Percentiles rank a stretch among this genome's conserved stretches.
Conservation (phyloP, 2,113 vertebrate genomes). For the Sphaerodactylus townsendi region DNA sequence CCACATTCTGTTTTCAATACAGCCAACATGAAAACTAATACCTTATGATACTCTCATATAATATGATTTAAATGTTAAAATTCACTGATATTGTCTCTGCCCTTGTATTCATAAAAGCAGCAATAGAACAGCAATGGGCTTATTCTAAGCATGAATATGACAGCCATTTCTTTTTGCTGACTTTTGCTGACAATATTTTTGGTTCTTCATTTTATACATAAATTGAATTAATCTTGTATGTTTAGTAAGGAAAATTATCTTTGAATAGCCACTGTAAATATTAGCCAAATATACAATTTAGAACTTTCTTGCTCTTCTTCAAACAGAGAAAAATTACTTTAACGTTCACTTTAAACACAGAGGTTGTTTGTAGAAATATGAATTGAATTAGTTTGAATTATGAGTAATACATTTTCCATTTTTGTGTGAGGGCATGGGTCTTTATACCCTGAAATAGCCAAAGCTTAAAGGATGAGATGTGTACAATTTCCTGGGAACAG, state of each 20-base stretch:
- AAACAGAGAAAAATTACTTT: not conserved
- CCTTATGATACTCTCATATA: not conserved
- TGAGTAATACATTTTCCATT: not conserved
- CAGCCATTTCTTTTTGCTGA: not conserved
- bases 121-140: not conserved
- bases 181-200: not conserved
- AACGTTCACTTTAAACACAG: not conserved
- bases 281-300: not conserved
- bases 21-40: rapidly evolving
- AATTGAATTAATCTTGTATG: not conserved
- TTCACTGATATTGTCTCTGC: not conserved
- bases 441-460: too few species aligned
- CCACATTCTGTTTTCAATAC: conserved; percentile 16
- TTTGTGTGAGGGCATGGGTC: not conserved
- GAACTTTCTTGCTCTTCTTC: not conserved
- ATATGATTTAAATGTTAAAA: not conserved
- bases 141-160: not conserved
- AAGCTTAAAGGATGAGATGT: too few species aligned
- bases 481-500: too few species aligned
- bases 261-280: not conserved
- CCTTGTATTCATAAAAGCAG: not conserved
- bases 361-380: not conserved
- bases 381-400: not conserved
- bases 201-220: not conserved
- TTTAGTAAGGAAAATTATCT: not conserved